These are phyloP conservation scores for Catagonus wagneri DNA, from an alignment of 2,113 vertebrate species.

Conservation along the genomic window DNA sequence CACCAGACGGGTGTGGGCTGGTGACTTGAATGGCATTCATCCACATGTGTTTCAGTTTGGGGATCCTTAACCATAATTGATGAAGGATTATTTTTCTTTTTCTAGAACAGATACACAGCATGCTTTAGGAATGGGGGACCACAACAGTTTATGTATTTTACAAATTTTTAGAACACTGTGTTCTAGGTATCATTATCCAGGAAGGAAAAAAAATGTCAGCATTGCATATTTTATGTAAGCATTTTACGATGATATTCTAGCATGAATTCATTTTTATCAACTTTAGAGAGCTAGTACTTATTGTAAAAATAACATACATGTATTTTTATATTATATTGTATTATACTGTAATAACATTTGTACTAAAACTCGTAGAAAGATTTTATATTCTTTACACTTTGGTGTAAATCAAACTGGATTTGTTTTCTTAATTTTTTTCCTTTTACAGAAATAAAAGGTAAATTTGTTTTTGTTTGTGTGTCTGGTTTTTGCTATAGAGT, in stretches of 20 bases:
- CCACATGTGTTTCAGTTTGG: slow-evolving; percentile 82
- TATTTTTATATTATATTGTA: background rate
- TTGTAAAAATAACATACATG: background rate
- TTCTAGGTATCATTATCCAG: background rate
- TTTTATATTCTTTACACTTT: background rate
- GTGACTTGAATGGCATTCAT: background rate
- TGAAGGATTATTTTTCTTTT: slow-evolving; percentile 73
- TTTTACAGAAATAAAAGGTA: slow-evolving; percentile 14
- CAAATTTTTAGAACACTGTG: slow-evolving; percentile 3
- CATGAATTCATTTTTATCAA: background rate
- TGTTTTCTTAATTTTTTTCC: slow-evolving; percentile 10
- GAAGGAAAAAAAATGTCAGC: background rate
- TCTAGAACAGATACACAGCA: slow-evolving; percentile 63
- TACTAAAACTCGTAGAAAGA: background rate
- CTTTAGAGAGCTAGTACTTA: slow-evolving; percentile 15
- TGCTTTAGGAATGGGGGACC: background rate
- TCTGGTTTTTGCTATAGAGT: background rate
- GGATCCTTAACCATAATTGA: slow-evolving; percentile 72
- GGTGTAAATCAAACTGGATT: background rate
- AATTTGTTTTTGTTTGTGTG: background rate
- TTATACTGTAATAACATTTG: background rate
- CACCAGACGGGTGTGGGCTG: background rate
- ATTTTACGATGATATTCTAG: background rate
- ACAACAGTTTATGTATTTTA: slow-evolving; percentile 50
- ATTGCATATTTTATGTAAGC: background rate